Percentiles rank a stretch among this genome's conserved stretches.
Conservation (phyloP, 2,113 vertebrate genomes). For the Microcebus ravelobensis region DNA sequence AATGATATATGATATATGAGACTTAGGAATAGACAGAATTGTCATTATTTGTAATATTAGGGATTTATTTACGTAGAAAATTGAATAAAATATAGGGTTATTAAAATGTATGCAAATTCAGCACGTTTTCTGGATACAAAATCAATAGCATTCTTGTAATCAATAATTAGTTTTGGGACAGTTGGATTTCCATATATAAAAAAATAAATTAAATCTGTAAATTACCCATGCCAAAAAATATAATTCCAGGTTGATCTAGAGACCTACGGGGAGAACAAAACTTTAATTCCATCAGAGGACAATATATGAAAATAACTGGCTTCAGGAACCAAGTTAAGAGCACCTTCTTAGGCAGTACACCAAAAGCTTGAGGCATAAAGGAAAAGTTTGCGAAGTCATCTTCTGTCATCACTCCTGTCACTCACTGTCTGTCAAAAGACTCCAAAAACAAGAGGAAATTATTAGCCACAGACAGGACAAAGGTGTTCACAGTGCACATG, state of each 20-base stretch:
- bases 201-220: slow-evolving; percentile 7
- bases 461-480: neutral
- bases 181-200: neutral
- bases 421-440: neutral
- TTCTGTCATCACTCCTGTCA: neutral
- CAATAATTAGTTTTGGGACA: neutral
- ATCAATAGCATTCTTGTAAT: slow-evolving; percentile 24
- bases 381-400: neutral
- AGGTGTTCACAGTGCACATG: neutral
- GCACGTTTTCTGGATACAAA: slow-evolving; percentile 27
- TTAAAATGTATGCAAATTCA: slow-evolving; percentile 46
- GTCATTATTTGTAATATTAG: neutral
- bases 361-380: neutral
- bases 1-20: neutral
- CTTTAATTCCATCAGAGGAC: neutral
- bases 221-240: neutral
- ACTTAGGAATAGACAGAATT: neutral
- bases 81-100: slow-evolving; percentile 34
- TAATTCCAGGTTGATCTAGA: neutral
- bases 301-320: neutral
- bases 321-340: neutral
- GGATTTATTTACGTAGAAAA: neutral
- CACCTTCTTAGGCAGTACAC: neutral
- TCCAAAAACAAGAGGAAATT: neutral
- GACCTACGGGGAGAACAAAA: neutral